phyloP scores from a whole-genome alignment of 2,113 vertebrate species.

The Tamias sibiricus region DNA sequence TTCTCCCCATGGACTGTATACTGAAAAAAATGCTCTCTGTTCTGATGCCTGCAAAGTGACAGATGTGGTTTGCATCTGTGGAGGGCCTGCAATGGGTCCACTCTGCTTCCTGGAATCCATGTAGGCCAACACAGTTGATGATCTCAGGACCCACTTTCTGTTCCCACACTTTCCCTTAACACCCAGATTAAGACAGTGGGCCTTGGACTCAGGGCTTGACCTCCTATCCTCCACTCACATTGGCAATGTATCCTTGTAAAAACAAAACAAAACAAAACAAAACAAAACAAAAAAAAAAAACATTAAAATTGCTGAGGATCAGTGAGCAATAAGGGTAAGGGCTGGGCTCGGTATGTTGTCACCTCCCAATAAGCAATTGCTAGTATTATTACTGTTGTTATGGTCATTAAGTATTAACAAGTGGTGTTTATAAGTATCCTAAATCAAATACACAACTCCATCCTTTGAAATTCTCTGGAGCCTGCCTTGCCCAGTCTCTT shows the following conservation, averaged over 20 bases:
- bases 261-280: too few relatives aligned
- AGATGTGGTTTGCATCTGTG: slow-evolving; percentile 45
- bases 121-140: background rate
- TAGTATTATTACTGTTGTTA: background rate
- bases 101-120: slow-evolving; percentile 41
- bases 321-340: background rate
- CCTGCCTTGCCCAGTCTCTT: background rate
- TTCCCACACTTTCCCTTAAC: slow-evolving; percentile 28
- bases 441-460: slow-evolving; percentile 19
- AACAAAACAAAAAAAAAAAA: too few relatives aligned
- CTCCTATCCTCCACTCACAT: background rate
- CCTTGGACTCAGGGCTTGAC: background rate
- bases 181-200: background rate
- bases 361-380: background rate
- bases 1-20: background rate
- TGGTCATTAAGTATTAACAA: slow-evolving; percentile 40
- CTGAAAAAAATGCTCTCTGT: slow-evolving; percentile 28
- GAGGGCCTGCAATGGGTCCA: background rate
- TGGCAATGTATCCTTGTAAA: background rate
- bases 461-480: background rate
- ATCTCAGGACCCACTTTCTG: slow-evolving; percentile 21
- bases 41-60: slow-evolving; percentile 42
- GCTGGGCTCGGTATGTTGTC: background rate
- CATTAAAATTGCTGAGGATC: background rate
- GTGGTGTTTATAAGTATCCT: slow-evolving; percentile 10